Evolutionary conservation across 2,797 vertebrate species (phyloP).

Genomic region (Hypotaenidia philippensis): DNA sequence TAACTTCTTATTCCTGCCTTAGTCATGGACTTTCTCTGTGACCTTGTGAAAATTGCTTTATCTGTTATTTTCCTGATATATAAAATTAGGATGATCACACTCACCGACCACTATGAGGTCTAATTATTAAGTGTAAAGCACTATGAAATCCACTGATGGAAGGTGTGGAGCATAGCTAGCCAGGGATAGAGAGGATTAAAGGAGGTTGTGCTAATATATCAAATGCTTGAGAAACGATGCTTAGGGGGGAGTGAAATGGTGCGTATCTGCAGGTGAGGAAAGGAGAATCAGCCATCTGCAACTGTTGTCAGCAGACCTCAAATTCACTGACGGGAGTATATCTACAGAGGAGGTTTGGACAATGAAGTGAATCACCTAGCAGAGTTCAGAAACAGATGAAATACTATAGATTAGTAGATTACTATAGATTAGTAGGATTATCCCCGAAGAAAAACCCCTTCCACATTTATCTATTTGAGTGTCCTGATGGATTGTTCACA

Average conservation of each 20-base stretch:
- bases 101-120: neutral
- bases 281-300: neutral
- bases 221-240: constrained; percentile 9
- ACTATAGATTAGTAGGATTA: neutral
- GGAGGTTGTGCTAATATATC: constrained; percentile 17
- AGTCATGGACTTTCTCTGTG: neutral
- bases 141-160: constrained; percentile 31
- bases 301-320: neutral
- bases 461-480: neutral
- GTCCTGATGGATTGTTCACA: neutral
- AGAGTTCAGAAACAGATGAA: constrained; percentile 6
- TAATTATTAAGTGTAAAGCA: constrained; percentile 52
- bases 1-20: constrained; percentile 28
- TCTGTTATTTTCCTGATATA: neutral
- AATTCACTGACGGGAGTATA: neutral
- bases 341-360: neutral
- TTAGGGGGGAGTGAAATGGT: neutral
- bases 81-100: constrained; percentile 38
- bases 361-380: neutral
- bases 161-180: neutral
- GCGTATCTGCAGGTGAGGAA: neutral
- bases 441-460: neutral
- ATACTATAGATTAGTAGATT: neutral
- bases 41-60: constrained; percentile 42
- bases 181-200: constrained; percentile 41